Percentiles rank a stretch among this genome's conserved stretches.
phyloP scores from a whole-genome alignment of 2,888 invertebrate species.

The Ornithoptera priamus region DNA sequence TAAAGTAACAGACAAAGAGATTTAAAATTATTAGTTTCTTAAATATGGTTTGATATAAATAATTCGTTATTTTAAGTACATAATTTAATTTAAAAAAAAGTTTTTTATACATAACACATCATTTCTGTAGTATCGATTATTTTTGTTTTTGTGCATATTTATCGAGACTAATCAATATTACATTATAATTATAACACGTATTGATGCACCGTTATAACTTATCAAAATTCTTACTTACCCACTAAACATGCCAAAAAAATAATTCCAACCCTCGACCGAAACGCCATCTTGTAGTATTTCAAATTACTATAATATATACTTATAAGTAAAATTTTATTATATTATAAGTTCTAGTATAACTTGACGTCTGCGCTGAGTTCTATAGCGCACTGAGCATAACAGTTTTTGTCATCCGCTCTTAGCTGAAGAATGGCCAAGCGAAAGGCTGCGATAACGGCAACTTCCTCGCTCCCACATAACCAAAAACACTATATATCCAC shows the following conservation, averaged over 20 bases:
- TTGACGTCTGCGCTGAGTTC: constrained; percentile 68
- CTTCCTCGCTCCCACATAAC: constrained; percentile 50
- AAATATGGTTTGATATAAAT: not conserved
- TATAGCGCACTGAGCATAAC: constrained; percentile 70
- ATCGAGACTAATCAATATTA: not conserved
- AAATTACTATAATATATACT: constrained; percentile 48
- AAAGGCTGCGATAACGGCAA: constrained; percentile 63
- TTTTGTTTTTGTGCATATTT: not conserved
- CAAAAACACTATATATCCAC: constrained; percentile 41
- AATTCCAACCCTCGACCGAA: constrained; percentile 56
- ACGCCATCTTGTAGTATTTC: constrained; percentile 65
- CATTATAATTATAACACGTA: not conserved
- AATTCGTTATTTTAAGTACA: too few relatives aligned
- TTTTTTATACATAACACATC: too few relatives aligned
- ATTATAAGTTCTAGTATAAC: constrained; percentile 54
- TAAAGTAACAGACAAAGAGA: too few relatives aligned
- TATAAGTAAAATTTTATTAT: constrained; percentile 60
- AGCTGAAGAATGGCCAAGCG: constrained; percentile 62
- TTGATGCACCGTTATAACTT: constrained; percentile 31
- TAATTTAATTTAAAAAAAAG: too few relatives aligned
- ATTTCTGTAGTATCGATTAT: too few relatives aligned
- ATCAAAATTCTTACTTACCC: constrained; percentile 53
- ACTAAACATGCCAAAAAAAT: constrained; percentile 63
- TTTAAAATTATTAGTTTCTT: not conserved
- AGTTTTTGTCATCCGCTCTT: constrained; percentile 72